Conservation (phyloP, 2,113 vertebrate genomes). For the Cyprinodon brontotheroides region DNA sequence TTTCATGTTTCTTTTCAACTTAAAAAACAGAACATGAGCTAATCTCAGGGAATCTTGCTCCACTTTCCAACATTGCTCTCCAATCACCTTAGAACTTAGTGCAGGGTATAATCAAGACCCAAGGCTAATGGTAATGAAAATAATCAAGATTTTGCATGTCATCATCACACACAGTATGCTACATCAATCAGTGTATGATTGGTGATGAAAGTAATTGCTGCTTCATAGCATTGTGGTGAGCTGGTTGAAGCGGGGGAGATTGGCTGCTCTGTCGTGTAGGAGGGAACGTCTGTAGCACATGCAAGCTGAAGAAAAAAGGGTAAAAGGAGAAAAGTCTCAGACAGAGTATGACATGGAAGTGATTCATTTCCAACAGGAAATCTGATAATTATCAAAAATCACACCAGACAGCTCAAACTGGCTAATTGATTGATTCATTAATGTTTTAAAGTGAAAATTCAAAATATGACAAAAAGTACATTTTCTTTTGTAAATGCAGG, state of each 20-base stretch:
- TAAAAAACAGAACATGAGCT: conserved; percentile 23
- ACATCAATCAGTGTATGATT: conserved; percentile 65
- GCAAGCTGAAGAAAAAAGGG: not conserved
- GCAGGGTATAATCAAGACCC: conserved; percentile 58
- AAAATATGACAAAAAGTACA: not conserved
- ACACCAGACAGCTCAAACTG: not conserved
- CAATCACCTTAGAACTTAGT: conserved; percentile 50
- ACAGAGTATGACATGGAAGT: conserved; percentile 6
- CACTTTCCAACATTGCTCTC: conserved; percentile 44
- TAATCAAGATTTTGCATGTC: conserved; percentile 57
- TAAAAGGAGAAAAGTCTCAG: not conserved
- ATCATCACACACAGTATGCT: conserved; percentile 61
- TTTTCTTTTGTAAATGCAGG: not conserved
- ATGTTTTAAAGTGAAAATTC: not conserved
- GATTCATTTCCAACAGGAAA: not conserved
- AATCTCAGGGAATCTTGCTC: conserved; percentile 16
- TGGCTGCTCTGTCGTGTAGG: not conserved
- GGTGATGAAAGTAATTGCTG: conserved; percentile 65
- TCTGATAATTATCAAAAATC: not conserved
- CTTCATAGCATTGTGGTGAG: conserved; percentile 24
- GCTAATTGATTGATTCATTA: not conserved
- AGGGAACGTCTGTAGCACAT: conserved; percentile 20
- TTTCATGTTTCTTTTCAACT: not conserved
- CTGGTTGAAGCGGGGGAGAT: conserved; percentile 20
- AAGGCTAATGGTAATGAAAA: conserved; percentile 55